phyloP scores from a whole-genome alignment of 2,888 invertebrate species.

The Campoplex capitator region DNA sequence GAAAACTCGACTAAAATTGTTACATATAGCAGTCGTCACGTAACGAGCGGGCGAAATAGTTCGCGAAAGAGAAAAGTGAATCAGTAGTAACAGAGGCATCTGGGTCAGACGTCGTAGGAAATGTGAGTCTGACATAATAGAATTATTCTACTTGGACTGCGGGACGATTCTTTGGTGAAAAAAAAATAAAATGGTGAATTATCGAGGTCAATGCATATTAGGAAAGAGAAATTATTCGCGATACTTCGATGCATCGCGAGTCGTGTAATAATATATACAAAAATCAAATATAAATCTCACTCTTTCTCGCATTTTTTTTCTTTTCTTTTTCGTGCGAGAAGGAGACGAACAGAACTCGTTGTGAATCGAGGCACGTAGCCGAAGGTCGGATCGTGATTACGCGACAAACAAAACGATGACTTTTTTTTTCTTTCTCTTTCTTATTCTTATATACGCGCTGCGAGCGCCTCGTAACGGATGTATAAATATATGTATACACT shows the following conservation, averaged over 20 bases:
- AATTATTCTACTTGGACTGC: constrained; percentile 22
- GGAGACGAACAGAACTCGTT: constrained; percentile 44
- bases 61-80: not conserved
- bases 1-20: constrained; percentile 22
- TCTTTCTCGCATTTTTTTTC: constrained; percentile 42
- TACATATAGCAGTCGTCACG: constrained; percentile 6
- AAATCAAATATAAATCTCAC: constrained; percentile 14
- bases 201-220: not conserved
- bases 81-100: constrained; percentile 38
- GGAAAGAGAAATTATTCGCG: constrained; percentile 6
- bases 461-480: constrained; percentile 36
- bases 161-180: not conserved
- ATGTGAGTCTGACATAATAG: not conserved
- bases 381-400: constrained; percentile 73
- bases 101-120: constrained; percentile 39
- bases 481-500: constrained; percentile 22
- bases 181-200: constrained; percentile 6
- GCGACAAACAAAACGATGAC: constrained; percentile 45
- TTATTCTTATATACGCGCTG: constrained; percentile 20
- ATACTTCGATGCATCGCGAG: not conserved
- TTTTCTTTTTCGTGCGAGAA: not conserved
- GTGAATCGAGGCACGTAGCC: constrained; percentile 69
- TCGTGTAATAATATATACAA: not conserved
- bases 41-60: constrained; percentile 8
- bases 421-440: constrained; percentile 5